Conservation (phyloP, 2,888 invertebrate species). For the Thymelicus lineola region DNA sequence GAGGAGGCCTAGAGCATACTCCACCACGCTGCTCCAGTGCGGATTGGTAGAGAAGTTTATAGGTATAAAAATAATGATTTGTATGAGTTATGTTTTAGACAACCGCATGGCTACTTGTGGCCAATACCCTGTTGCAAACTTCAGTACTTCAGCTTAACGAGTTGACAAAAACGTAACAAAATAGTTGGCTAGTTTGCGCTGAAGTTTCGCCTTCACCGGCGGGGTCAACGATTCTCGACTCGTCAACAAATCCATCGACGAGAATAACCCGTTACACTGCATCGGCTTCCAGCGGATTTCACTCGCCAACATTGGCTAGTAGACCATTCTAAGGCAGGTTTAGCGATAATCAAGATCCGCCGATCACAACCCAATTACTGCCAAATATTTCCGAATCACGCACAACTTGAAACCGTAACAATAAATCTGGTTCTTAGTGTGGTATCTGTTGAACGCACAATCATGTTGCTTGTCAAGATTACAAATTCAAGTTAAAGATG, state of each 20-base stretch:
- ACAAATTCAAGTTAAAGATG: not conserved
- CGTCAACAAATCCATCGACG: constrained; percentile 83
- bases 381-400: constrained; percentile 31
- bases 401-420: constrained; percentile 4
- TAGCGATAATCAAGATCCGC: constrained; percentile 29
- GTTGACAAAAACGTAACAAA: constrained; percentile 33
- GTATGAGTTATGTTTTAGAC: no score
- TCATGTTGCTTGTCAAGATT: not conserved
- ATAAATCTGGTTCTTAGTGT: not conserved
- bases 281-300: constrained; percentile 76
- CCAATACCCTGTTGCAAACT: not conserved
- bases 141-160: constrained; percentile 9
- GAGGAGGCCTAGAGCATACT: no score
- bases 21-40: no score
- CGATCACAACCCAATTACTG: constrained; percentile 26
- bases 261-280: constrained; percentile 84
- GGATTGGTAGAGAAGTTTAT: no score
- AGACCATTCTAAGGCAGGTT: constrained; percentile 58
- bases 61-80: no score
- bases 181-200: constrained; percentile 63
- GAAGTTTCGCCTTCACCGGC: constrained; percentile 67
- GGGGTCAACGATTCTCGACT: constrained; percentile 81
- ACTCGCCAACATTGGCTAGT: constrained; percentile 64
- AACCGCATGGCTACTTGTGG: no score
- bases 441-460: constrained; percentile 1